Evolutionary conservation across 2,888 invertebrate species (phyloP).

Genomic region (Parnassius mnemosyne): DNA sequence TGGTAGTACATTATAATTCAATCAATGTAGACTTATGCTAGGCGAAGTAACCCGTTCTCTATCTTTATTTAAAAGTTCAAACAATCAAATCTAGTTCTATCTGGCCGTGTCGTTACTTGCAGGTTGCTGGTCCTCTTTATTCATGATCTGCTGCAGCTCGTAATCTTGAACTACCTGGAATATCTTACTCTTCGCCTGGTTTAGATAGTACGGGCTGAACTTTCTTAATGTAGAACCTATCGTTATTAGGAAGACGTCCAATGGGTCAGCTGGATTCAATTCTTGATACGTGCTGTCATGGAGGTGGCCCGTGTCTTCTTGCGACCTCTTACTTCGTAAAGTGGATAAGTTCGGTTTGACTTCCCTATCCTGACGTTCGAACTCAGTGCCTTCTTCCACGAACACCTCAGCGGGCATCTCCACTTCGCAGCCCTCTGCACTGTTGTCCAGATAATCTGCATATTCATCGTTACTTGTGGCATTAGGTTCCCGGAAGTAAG

Average conservation of each 20-base stretch:
- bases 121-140: conserved; percentile 43
- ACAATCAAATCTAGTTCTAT: conserved; percentile 28
- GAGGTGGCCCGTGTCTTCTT: conserved; percentile 31
- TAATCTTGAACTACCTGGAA: conserved; percentile 73
- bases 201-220: conserved; percentile 63
- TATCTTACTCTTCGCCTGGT: conserved; percentile 71
- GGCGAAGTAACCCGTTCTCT: neutral
- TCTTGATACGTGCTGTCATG: conserved; percentile 42
- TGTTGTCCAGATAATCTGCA: conserved; percentile 47
- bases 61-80: neutral
- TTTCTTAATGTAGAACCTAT: conserved; percentile 63
- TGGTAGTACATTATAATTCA: too few species aligned
- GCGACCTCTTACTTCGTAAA: conserved; percentile 34
- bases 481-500: conserved; percentile 52
- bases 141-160: conserved; percentile 64
- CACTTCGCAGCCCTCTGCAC: conserved; percentile 40
- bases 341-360: conserved; percentile 42
- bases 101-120: conserved; percentile 39
- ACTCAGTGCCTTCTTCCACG: conserved; percentile 41
- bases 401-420: conserved; percentile 50
- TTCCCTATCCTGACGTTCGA: conserved; percentile 39
- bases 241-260: conserved; percentile 64
- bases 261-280: conserved; percentile 53
- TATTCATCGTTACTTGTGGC: conserved; percentile 43
- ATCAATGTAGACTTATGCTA: too few species aligned